phyloP scores from a whole-genome alignment of 2,888 invertebrate genomes.

The Aradus depressus region DNA sequence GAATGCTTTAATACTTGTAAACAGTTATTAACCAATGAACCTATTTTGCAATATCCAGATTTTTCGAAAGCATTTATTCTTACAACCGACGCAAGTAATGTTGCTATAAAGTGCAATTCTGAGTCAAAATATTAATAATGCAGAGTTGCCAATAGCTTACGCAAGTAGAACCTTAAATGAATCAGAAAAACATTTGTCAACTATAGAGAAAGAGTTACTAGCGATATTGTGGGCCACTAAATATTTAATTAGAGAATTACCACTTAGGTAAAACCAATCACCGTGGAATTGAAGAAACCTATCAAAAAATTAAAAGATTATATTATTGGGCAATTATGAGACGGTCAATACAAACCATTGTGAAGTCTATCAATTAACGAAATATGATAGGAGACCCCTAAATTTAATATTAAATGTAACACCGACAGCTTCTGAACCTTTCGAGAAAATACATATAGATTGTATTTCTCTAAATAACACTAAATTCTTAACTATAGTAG shows the following conservation, averaged over 20 bases:
- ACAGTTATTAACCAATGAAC: constrained; percentile 13
- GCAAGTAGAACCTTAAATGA: constrained; percentile 35
- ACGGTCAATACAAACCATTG: neutral
- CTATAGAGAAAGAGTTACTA: too few relatives aligned
- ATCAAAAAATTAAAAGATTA: constrained; percentile 32
- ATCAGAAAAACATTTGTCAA: too few relatives aligned
- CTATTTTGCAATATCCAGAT: constrained; percentile 32
- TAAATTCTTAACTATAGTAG: too few relatives aligned
- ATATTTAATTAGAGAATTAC: constrained; percentile 33
- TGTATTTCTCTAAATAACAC: too few relatives aligned
- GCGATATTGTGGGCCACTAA: constrained; percentile 35
- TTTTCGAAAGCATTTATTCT: constrained; percentile 31
- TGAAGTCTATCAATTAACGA: too few relatives aligned
- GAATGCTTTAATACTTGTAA: constrained; percentile 17
- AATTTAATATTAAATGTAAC: too few relatives aligned
- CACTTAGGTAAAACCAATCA: constrained; percentile 32
- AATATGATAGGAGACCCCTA: too few relatives aligned
- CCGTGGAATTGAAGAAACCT: constrained; percentile 31
- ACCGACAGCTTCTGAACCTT: too few relatives aligned
- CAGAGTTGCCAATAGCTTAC: constrained; percentile 37
- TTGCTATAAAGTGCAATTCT: too few relatives aligned
- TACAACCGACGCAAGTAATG: constrained; percentile 33
- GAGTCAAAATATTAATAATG: too few relatives aligned
- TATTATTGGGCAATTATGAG: neutral
- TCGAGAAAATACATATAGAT: too few relatives aligned